A percentile compares a stretch with the other conserved stretches of the same genome.
Conservation (phyloP, 1,140 invertebrate genomes). For the Tetramorium simillimum region DNA sequence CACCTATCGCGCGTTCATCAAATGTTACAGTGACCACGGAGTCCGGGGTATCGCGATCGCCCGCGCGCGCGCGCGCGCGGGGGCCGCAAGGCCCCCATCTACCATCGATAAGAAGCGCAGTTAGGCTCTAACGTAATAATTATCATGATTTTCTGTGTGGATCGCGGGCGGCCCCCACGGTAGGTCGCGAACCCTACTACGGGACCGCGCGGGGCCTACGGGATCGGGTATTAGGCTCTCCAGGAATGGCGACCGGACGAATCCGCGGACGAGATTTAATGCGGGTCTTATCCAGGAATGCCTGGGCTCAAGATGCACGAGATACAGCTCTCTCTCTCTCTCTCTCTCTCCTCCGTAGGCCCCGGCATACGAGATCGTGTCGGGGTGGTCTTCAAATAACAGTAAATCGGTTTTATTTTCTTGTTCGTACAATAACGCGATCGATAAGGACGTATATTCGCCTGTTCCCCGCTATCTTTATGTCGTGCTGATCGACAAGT, state of each 20-base stretch:
- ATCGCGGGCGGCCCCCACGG: slow-evolving; percentile 64
- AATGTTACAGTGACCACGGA: slow-evolving; percentile 73
- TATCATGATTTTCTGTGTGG: slow-evolving; percentile 80
- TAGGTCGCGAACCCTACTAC: slow-evolving; percentile 68
- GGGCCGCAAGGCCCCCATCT: slow-evolving; percentile 22
- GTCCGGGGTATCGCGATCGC: slow-evolving; percentile 51
- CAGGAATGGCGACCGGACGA: slow-evolving; percentile 65
- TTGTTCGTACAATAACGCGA: slow-evolving; percentile 71
- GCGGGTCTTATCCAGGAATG: slow-evolving; percentile 73
- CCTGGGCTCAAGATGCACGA: slow-evolving; percentile 70
- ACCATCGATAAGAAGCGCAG: slow-evolving; percentile 74
- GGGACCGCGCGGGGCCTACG: slow-evolving; percentile 67
- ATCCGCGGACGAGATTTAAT: slow-evolving; percentile 72
- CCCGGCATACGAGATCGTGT: slow-evolving; percentile 65
- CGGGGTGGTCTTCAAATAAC: slow-evolving; percentile 68
- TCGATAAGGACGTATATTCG: slow-evolving; percentile 61
- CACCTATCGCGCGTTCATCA: slow-evolving; percentile 61
- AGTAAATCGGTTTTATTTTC: slow-evolving; percentile 72
- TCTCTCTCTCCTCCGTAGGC: slow-evolving; percentile 40
- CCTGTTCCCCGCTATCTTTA: slow-evolving; percentile 35
- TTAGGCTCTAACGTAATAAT: slow-evolving; percentile 83
- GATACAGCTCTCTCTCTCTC: too few relatives aligned
- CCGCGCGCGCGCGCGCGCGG: slow-evolving; percentile 13
- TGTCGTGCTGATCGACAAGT: slow-evolving; percentile 53
- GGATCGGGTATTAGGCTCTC: slow-evolving; percentile 78